Evolutionary conservation across 1,140 invertebrate species (phyloP), one percentile per base, ranked within the genome.

Genomic region (Orchesella cincta): DNA sequence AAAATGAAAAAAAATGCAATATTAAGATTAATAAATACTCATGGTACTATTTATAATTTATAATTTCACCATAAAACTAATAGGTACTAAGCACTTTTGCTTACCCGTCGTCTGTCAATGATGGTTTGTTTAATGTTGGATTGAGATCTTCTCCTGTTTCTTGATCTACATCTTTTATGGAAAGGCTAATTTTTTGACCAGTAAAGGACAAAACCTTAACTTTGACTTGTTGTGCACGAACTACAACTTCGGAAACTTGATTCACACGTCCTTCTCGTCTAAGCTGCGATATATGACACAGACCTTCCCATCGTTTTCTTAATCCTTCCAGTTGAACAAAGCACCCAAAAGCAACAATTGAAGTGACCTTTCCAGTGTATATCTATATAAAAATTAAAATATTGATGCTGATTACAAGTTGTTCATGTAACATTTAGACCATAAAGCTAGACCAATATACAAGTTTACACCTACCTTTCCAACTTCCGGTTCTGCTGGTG

Each of bases 131-230:
- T 51, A 87, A 91, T 23, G 89, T 84, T 74, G 96, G 96, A 87
- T 99, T 98, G 1, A 99, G 87, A 88, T 99, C 98, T 84, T 92
- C 91, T 0, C 98, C 98, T 1, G 92, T 93, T 33, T 93, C 90
- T 86, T 99, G 98, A 85, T 98, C 94, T 0, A 99, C 97, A 87
- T 99, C 98, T 87, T 98, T 99, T 92, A 99, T 98, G 26, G 95
- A 97, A 5, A 99, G 87, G 52, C 96, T 97, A 0, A 97, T 94
- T 85, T 98, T 98, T 84, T 96, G 93, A 1, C 95, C 95, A 73
- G 92, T 93, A 18, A 97, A 89, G 71, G 93, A 95, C 51, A 97
- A 85, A 0, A 98, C 93, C 89, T 98, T 96, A 0, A 94, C 93
- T 87, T 95, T 96, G 0, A 99, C 96, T 87, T 91, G 94, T 82